Base-by-base conservation (phyloP, 2,888 invertebrate genomes). In the Diaperis boleti region DNA sequence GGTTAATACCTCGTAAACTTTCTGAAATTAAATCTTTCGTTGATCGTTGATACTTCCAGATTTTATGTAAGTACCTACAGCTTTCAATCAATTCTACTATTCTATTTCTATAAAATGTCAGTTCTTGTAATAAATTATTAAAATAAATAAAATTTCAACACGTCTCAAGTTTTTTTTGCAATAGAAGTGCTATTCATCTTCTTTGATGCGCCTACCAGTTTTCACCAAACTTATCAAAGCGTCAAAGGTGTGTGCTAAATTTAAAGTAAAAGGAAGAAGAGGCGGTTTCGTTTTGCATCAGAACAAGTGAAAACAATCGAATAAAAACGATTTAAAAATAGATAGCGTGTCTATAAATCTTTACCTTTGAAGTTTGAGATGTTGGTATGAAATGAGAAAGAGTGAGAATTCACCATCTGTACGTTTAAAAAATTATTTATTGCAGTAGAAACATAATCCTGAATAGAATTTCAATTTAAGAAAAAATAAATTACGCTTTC, bases 281-380 rank as follows among this genome's bases (percentile, higher is more conserved):
- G 42, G 31, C 59, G 42, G 22, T 49, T 50, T 39, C 11, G 47
- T 59, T 45, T 22, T 49, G 49, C 50, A 52, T 42, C 18, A 29
- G 42, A 13, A 31, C 29, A 41, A 41, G 37, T 57, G 57, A 35
- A 47, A 57, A 57, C 57, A 57, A 54, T 52, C 52, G 37, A 50
- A 39, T 45, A 44, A 59, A 57, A 39, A 45, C 49, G 55, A 50
- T 42, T 62, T 62, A 59, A 66, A 66, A 66, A 62, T 63, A 66
- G 56, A 66, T 66, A 54, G 66, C 66, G 66, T 66, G 66, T 39
- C 64, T 54, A 64, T 66, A 66, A 66, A 66, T 66, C 66, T 55
- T 37, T 59, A 64, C 62, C 66, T 62, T 39, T 66, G 66, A 56
- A 52, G 60, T 57, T 49, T 41, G 42, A 55, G 59, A 49, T 62